Percentiles rank a stretch among this genome's conserved stretches.
phyloP scores from a whole-genome alignment of 2,797 vertebrate genomes.

The Chaetophractus vellerosus region DNA sequence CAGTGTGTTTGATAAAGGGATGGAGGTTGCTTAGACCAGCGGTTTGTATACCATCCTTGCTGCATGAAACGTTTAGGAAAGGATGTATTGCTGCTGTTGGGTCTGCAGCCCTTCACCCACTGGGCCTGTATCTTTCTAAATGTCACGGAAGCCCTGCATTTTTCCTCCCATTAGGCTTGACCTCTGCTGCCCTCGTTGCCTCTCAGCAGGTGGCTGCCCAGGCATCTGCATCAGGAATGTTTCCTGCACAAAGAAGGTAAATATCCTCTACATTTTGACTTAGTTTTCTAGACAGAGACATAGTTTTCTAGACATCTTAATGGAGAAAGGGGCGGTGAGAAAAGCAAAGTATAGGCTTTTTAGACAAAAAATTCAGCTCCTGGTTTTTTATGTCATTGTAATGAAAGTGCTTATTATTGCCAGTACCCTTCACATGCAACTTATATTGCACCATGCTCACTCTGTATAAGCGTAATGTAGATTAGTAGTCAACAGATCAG shows the following conservation, averaged over 20 bases:
- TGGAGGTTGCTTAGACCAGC: slow-evolving; percentile 58
- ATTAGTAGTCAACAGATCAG: neutral
- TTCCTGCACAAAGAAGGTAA: slow-evolving; percentile 94
- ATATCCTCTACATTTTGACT: slow-evolving; percentile 76
- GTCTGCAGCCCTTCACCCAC: slow-evolving; percentile 73
- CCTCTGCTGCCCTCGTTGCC: slow-evolving; percentile 96
- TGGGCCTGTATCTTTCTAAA: slow-evolving; percentile 63
- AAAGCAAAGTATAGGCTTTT: slow-evolving; percentile 36
- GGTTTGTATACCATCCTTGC: slow-evolving; percentile 17
- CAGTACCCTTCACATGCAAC: neutral
- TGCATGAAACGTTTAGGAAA: slow-evolving; percentile 65
- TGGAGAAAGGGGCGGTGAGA: neutral
- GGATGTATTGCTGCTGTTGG: neutral
- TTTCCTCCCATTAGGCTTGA: slow-evolving; percentile 91
- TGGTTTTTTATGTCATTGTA: slow-evolving; percentile 1
- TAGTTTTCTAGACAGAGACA: neutral
- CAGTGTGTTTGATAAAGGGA: slow-evolving; percentile 42
- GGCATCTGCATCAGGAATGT: slow-evolving; percentile 95
- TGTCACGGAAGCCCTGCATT: slow-evolving; percentile 74
- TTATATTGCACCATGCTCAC: slow-evolving; percentile 12
- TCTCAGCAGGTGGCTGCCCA: slow-evolving; percentile 97
- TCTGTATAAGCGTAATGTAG: slow-evolving; percentile 28
- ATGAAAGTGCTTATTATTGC: slow-evolving; percentile 38
- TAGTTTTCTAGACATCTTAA: neutral
- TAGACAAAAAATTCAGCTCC: slow-evolving; percentile 37